Base-by-base conservation (phyloP, 2,888 invertebrate genomes). In the Hydropsyche betteni region DNA sequence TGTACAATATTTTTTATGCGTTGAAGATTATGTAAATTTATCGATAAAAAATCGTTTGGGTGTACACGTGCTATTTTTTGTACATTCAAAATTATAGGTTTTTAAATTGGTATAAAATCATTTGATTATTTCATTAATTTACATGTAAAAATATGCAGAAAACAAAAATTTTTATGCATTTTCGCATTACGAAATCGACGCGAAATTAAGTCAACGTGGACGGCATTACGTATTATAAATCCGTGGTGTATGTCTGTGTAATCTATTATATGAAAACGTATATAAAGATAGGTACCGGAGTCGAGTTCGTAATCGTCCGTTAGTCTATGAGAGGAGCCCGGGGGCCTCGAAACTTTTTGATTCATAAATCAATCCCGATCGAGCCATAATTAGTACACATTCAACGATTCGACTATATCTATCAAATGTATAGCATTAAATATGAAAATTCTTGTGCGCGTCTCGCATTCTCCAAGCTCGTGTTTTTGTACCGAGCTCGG, bases 341-440 rank as follows among this genome's bases (percentile, higher is more conserved):
- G 34, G 68, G 76, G 79, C 76, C 69, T 76, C 75, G 5, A 71
- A 72, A 70, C 71, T 74, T 53, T 78, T 79, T 77, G 79, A 79
- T 79, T 77, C 79, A 79, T 79, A 79, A 79, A 79, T 79, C 79
- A 79, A 79, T 77, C 77, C 74, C 75, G 76, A 79, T 79, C 79
- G 73, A 68, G 74, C 77, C 79, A 77, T 79, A 79, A 79, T 79
- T 79, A 79, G 79, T 77, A 77, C 79, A 76, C 79, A 79, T 77
- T 79, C 79, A 79, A 76, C 79, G 76, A 79, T 79, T 79, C 75
- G 75, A 77, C 75, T 77, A 79, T 76, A 76, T 73, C 79, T 74
- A 77, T 79, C 77, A 77, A 79, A 79, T 79, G 73, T 79, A 70
- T 76, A 71, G 53, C 53, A 76, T 74, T 72, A 74, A 74, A 68